Conservation (phyloP, 2,113 vertebrate genomes). For the Neotragus moschatus region DNA sequence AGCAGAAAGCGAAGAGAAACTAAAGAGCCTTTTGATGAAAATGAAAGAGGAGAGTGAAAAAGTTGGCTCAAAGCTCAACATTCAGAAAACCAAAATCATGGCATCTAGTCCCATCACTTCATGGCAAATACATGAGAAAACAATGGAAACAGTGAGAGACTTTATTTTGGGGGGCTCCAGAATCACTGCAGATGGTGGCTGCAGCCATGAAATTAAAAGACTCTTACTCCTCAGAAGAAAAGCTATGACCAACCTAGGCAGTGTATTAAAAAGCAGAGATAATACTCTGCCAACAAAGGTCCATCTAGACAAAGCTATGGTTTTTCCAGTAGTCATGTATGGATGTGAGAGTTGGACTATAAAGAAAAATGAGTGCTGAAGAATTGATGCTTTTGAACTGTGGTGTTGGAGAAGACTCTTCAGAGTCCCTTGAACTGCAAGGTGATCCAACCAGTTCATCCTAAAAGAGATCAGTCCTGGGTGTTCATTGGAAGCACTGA, state of each 20-base stretch:
- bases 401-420: not conserved
- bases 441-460: not conserved
- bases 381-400: not conserved
- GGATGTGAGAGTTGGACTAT: not conserved
- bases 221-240: not conserved
- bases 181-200: not conserved
- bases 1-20: not conserved
- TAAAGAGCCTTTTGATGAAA: not conserved
- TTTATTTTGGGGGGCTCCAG: not conserved
- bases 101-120: not conserved
- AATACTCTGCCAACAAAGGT: not conserved
- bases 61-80: not conserved
- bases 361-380: accelerated
- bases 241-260: not conserved
- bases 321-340: not conserved
- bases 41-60: not conserved
- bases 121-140: not conserved
- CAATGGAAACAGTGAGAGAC: accelerated
- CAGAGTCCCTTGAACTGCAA: not conserved
- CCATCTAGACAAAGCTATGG: not conserved
- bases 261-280: not conserved
- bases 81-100: not conserved
- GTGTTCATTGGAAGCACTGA: not conserved
- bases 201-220: not conserved
- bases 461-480: not conserved